Conservation (phyloP, 53 echinoderm and acorn worm species). For the Paracentrotus lividus region DNA sequence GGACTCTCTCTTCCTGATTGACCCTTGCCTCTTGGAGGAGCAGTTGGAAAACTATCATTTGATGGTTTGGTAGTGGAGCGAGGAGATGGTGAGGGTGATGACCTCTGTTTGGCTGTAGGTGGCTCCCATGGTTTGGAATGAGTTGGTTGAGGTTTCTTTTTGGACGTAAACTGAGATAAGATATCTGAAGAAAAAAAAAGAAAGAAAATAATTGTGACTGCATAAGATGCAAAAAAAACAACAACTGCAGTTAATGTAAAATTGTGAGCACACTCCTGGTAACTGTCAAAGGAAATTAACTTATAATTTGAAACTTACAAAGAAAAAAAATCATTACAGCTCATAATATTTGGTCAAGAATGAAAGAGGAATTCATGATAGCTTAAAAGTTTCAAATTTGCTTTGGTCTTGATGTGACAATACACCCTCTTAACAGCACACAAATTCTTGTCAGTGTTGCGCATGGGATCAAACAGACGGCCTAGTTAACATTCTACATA, state of each 20-base stretch:
- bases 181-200: constrained; percentile 54
- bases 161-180: constrained; percentile 75
- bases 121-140: constrained; percentile 60
- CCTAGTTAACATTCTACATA: no score
- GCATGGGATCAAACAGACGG: no score
- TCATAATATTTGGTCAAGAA: no score
- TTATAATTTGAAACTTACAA: no score
- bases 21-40: constrained; percentile 26
- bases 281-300: no score
- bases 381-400: no score
- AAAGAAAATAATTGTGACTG: neutral
- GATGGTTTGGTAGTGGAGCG: constrained; percentile 20
- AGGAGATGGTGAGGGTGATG: constrained; percentile 58
- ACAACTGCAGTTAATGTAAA: no score
- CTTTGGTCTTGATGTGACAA: no score
- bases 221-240: neutral
- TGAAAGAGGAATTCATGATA: no score
- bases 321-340: no score
- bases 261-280: neutral
- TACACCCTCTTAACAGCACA: no score
- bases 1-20: constrained; percentile 33
- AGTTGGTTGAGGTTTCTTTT: constrained; percentile 53
- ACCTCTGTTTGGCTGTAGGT: constrained; percentile 38
- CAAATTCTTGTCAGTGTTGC: no score
- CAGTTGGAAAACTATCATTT: constrained; percentile 20